phyloP scores from a whole-genome alignment of 2,888 invertebrate species.

The Trachelus tabidus region DNA sequence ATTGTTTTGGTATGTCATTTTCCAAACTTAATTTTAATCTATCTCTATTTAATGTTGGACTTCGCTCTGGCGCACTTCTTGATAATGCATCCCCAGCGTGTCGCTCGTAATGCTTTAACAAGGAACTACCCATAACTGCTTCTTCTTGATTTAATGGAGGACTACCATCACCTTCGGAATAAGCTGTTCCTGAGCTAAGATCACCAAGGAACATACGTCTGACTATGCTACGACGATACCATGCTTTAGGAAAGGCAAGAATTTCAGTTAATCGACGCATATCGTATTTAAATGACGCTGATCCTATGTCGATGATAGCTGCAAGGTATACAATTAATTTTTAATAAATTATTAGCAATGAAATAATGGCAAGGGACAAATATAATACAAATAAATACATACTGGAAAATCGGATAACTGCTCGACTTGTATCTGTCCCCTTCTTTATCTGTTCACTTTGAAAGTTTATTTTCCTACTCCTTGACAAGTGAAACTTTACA shows the following conservation, averaged over 20 bases:
- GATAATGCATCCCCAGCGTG: constrained; percentile 50
- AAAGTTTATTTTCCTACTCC: constrained; percentile 90
- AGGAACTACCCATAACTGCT: constrained; percentile 58
- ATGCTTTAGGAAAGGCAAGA: constrained; percentile 97
- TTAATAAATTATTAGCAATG: background rate
- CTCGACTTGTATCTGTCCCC: constrained; percentile 78
- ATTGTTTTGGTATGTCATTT: constrained; percentile 66
- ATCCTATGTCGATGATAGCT: constrained; percentile 95
- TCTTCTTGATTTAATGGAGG: constrained; percentile 58
- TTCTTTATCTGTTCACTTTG: constrained; percentile 68
- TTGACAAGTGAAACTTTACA: constrained; percentile 93
- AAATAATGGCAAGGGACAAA: background rate
- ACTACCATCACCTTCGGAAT: constrained; percentile 64
- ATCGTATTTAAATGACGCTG: constrained; percentile 97
- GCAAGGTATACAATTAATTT: constrained; percentile 31
- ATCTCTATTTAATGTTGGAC: constrained; percentile 68
- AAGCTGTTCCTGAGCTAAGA: constrained; percentile 73
- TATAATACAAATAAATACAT: constrained; percentile 53
- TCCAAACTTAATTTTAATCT: constrained; percentile 72
- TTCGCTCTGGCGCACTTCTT: constrained; percentile 57
- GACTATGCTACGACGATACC: constrained; percentile 96
- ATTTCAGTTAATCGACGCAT: constrained; percentile 98
- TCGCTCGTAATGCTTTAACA: constrained; percentile 57
- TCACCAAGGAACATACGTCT: constrained; percentile 94
- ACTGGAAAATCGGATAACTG: constrained; percentile 94